phyloP scores from a whole-genome alignment of 2,888 invertebrate genomes.

The Empis stercorea region DNA sequence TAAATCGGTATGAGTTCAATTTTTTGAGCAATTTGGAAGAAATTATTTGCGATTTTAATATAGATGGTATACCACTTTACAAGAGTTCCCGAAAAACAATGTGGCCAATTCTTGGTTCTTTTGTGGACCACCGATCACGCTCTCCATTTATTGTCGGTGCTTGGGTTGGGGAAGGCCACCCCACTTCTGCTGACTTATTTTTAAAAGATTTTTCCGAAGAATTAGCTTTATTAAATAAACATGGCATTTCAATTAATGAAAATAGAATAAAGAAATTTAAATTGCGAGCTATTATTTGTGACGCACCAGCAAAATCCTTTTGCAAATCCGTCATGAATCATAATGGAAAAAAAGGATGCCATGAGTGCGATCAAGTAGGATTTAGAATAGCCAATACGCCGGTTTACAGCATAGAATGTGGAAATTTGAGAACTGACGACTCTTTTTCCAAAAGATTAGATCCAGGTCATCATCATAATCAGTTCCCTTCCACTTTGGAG shows the following conservation, averaged over 20 bases:
- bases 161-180: too few species aligned
- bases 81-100: conserved; percentile 1
- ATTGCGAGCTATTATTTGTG: not conserved
- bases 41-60: conserved; percentile 1
- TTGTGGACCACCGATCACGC: not conserved
- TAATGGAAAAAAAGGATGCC: not conserved
- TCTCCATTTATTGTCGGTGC: conserved; percentile 1
- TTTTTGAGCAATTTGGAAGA: not conserved
- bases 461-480: too few species aligned
- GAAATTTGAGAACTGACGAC: too few species aligned
- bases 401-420: not conserved
- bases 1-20: not conserved
- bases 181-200: not conserved
- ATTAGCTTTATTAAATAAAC: not conserved
- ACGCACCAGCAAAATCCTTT: conserved; percentile 1
- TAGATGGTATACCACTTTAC: not conserved
- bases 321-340: not conserved
- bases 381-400: not conserved
- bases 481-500: too few species aligned
- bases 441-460: too few species aligned
- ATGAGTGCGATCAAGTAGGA: not conserved
- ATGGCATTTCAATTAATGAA: not conserved
- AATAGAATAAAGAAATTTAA: not conserved
- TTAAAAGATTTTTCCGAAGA: not conserved
- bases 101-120: conserved; percentile 1